phyloP scores from a whole-genome alignment of 2,888 invertebrate species.

The Leptopilina drosophilae region DNA sequence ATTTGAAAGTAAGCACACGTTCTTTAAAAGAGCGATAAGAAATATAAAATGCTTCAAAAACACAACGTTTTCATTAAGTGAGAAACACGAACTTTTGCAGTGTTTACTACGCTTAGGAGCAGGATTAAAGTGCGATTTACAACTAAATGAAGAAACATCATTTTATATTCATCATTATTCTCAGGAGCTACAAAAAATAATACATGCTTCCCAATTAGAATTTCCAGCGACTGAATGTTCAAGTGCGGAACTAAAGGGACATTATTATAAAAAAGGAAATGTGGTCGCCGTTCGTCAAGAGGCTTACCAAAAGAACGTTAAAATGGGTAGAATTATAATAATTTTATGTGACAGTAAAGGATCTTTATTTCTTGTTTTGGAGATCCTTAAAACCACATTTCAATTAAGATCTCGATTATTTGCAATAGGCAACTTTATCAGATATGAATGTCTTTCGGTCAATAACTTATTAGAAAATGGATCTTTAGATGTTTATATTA shows the following conservation, averaged over 20 bases:
- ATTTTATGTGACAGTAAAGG: conserved; percentile 14
- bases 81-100: conserved; percentile 50
- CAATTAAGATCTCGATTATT: not conserved
- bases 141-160: not conserved
- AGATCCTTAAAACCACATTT: not conserved
- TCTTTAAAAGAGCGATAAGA: conserved; percentile 56
- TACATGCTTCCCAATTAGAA: not conserved
- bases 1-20: conserved; percentile 63
- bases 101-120: conserved; percentile 16
- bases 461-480: not conserved
- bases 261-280: not conserved
- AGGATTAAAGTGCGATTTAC: not conserved
- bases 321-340: conserved; percentile 27
- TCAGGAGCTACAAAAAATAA: not conserved
- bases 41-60: conserved; percentile 52
- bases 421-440: not conserved
- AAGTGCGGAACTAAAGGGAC: not conserved
- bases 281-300: conserved; percentile 19
- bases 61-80: conserved; percentile 43
- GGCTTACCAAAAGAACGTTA: conserved; percentile 12
- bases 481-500: not conserved
- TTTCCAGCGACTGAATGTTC: not conserved
- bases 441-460: conserved; percentile 1
- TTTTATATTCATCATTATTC: conserved; percentile 11
- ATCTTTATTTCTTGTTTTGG: not conserved